Evolutionary conservation across 2,797 vertebrate species (phyloP), one percentile per base, ranked within the genome.

Genomic region (Antrozous pallidus): DNA sequence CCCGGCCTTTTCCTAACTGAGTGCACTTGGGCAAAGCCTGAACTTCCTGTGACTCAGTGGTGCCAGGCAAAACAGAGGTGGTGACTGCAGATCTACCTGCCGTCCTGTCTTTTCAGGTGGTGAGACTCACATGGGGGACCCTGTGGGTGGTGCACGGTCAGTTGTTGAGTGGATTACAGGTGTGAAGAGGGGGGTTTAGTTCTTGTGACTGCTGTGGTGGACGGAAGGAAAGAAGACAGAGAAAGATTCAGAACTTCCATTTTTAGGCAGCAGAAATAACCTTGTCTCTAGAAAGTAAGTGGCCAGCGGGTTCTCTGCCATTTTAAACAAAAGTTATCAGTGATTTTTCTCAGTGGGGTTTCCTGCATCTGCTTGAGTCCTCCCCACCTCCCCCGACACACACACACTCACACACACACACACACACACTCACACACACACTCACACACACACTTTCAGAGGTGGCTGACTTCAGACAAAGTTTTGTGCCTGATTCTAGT

Each of bases 261-360:
- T 88, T 97, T 93, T 86, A 91, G 91, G 78, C 70, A 84, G 75
- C 51, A 95, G 75, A 92, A 94, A 75, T 58, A 84, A 84, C 54
- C 56, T 93, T 87, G 79, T 85, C 74, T 92, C 65, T 96, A 92
- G 78, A 73, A 97, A 96, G 86, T 93, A 70, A 82, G 51, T 63
- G 65, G 38, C 31, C 51, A 9, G 11, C 2, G 14, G 36, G 24
- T 78, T 93, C 45, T 83, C 54, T 84, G 79, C 47, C 47, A 63
- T 81, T 96, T 93, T 73, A 95, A 96, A 96, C 94, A 84, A 89
- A 94, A 87, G 79, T n/a, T 63, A 80, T 74, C 78, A 94, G 71
- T 87, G 61, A 91, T 67, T 95, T 79, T 84, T 45, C 93, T 93
- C 61, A 36, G 54, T 79, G 71, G 92, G 42, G 67, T 90, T 92